Base-by-base conservation (phyloP, 2,888 invertebrate species). In the Carabus problematicus region DNA sequence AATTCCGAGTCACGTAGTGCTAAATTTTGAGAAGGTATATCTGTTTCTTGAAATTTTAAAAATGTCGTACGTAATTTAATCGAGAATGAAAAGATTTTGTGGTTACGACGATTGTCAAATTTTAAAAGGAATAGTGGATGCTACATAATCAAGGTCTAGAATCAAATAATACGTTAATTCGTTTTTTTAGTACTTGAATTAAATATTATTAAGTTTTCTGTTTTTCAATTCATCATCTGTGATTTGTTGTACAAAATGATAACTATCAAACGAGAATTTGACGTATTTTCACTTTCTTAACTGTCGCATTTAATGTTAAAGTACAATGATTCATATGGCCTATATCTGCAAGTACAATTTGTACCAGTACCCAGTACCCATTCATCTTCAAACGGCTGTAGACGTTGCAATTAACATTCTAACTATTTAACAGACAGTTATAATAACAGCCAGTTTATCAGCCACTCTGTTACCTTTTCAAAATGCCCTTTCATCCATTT, bases 381-480 rank as follows among this genome's bases (percentile, higher is more conserved):
- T 60, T 45, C 60, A 60, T 60, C 60, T 43, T 29, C 18, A 19
- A 60, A 60, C 19, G 42, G 60, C 29, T 29, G 60, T 12, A 45
- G 60, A 18, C 45, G 42, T 42, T 41, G 60, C 45, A 60, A 60
- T 60, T 60, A 60, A 60, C 43, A 29, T 43, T 45, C 60, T 60
- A n/a, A 12, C 43, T 43, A 60, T 60, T 43, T 43, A 59, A 43
- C 60, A 18, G 45, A 19, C 60, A 43, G 43, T 12, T 60, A 43
- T 43, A 60, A 43, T 60, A 43, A 43, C 60, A 16, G 29, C 29
- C 60, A 60, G 43, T 60, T 43, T 60, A 60, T 60, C 60, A 60
- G 43, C 45, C 60, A 18, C 8, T 29, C 52, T 52, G 52, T 52
- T 52, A 52, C 29, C 52, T 52, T 39, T 39, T 55, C 19, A n/a